Conservation (phyloP, 2,888 invertebrate species). For the Euproctis similis region DNA sequence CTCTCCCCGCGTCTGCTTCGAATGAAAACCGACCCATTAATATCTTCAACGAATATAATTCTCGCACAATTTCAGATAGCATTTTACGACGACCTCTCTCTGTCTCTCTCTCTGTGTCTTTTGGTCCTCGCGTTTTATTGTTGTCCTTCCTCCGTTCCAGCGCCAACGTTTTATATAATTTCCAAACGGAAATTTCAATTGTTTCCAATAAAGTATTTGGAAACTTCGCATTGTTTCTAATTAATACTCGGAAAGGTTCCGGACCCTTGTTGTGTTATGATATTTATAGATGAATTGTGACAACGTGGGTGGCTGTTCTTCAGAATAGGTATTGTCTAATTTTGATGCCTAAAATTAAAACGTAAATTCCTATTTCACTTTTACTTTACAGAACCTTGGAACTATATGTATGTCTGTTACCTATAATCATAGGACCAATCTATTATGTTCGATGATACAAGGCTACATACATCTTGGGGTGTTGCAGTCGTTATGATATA, state of each 20-base stretch:
- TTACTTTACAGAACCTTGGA: too few species aligned
- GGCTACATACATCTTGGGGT: too few species aligned
- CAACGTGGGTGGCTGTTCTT: slow-evolving; percentile 1
- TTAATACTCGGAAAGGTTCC: slow-evolving; percentile 7
- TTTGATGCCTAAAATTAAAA: too few species aligned
- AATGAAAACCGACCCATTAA: slow-evolving; percentile 24
- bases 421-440: too few species aligned
- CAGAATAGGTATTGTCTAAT: not conserved
- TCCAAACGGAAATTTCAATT: slow-evolving; percentile 11
- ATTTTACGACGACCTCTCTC: slow-evolving; percentile 29
- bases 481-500: too few species aligned
- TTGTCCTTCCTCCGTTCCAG: slow-evolving; percentile 8
- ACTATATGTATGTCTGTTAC: too few species aligned
- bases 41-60: slow-evolving; percentile 24
- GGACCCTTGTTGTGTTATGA: slow-evolving; percentile 2
- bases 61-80: slow-evolving; percentile 26
- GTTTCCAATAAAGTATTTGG: slow-evolving; percentile 10
- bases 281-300: slow-evolving; percentile 1
- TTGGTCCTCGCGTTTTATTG: slow-evolving; percentile 8
- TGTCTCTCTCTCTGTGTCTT: too few species aligned
- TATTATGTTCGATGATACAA: too few species aligned
- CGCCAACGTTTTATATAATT: slow-evolving; percentile 14
- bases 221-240: slow-evolving; percentile 9
- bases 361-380: too few species aligned
- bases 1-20: slow-evolving; percentile 2